phyloP scores from a whole-genome alignment of 2,888 invertebrate species.

The Choreutis nemorana region DNA sequence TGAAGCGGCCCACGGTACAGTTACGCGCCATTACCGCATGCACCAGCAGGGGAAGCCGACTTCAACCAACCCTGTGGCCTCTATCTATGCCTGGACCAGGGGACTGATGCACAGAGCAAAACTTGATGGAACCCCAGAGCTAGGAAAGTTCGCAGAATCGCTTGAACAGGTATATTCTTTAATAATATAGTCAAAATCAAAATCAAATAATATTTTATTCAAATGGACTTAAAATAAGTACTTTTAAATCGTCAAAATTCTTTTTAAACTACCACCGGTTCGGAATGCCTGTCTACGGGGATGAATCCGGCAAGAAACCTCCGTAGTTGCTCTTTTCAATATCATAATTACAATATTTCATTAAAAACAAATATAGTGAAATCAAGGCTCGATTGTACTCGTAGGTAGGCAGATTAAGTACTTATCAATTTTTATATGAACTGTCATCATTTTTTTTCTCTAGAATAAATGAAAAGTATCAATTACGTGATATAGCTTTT shows the following conservation, averaged over 20 bases:
- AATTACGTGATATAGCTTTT: too few relatives aligned
- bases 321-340: too few relatives aligned
- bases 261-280: background rate
- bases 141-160: slow-evolving; percentile 73
- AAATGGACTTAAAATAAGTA: background rate
- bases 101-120: slow-evolving; percentile 85
- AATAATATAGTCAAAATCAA: background rate
- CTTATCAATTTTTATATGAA: too few relatives aligned
- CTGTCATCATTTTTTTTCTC: too few relatives aligned
- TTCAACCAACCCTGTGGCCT: slow-evolving; percentile 91
- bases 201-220: background rate
- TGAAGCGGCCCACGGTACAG: slow-evolving; percentile 93
- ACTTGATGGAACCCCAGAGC: slow-evolving; percentile 78
- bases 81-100: slow-evolving; percentile 91
- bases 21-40: slow-evolving; percentile 87
- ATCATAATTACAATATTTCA: too few relatives aligned
- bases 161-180: slow-evolving; percentile 72
- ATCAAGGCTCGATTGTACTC: too few relatives aligned
- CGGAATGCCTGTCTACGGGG: too few relatives aligned
- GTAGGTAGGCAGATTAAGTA: too few relatives aligned
- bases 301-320: too few relatives aligned
- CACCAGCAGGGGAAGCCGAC: slow-evolving; percentile 88
- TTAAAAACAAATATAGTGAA: too few relatives aligned
- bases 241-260: background rate
- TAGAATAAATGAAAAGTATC: too few relatives aligned